These are phyloP conservation scores for Gopherus flavomarginatus DNA, from an alignment of 2,113 vertebrate species.

Conservation along the genomic window DNA sequence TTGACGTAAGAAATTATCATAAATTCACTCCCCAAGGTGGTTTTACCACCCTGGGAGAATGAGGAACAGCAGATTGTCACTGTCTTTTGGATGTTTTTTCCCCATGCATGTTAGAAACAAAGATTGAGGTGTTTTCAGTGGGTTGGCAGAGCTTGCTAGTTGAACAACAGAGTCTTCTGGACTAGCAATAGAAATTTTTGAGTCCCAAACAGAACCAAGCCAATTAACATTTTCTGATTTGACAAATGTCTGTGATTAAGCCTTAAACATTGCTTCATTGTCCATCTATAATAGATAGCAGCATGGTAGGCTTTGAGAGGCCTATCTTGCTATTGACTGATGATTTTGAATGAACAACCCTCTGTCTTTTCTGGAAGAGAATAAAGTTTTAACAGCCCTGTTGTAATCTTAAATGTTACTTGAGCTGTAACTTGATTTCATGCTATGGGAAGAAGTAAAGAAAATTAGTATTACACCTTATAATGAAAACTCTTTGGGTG, in stretches of 20 bases:
- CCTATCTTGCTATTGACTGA: background rate
- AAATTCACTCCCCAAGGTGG: constrained; percentile 4
- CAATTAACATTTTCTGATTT: background rate
- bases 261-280: background rate
- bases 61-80: constrained; percentile 27
- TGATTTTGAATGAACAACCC: background rate
- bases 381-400: background rate
- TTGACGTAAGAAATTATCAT: background rate
- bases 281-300: background rate
- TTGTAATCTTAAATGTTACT: background rate
- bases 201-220: constrained; percentile 47
- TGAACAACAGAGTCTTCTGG: background rate
- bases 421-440: background rate
- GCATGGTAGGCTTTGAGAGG: constrained; percentile 9
- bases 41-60: background rate
- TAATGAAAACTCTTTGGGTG: accelerated
- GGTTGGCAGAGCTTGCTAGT: background rate
- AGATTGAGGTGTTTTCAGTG: background rate
- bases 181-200: background rate
- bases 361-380: background rate
- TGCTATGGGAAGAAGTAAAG: constrained; percentile 10
- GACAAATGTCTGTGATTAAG: constrained; percentile 35
- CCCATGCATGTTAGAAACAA: constrained; percentile 35
- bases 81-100: constrained; percentile 21
- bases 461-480: background rate